Evolutionary conservation across 2,888 invertebrate species (phyloP).

Genomic region (Dynastes maya): DNA sequence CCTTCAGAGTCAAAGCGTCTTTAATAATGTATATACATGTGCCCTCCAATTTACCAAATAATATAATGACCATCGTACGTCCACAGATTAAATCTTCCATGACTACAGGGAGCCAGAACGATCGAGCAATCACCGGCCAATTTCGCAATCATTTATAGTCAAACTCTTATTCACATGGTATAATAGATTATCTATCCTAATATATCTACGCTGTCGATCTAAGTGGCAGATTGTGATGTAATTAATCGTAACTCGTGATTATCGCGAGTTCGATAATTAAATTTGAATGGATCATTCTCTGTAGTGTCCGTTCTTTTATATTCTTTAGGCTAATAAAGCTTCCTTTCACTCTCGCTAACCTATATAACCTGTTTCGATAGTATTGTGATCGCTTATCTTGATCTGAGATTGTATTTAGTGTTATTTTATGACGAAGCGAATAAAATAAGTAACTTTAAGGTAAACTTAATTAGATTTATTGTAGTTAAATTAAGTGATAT

Average conservation of each 20-base stretch:
- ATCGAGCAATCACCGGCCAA: not conserved
- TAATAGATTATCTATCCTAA: not conserved
- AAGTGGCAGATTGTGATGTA: not conserved
- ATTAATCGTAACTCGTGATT: not conserved
- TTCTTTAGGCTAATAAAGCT: no score
- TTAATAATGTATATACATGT: conserved; percentile 10
- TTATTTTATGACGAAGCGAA: not conserved
- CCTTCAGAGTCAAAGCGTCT: conserved; percentile 17
- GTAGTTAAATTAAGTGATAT: not conserved
- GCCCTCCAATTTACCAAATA: conserved; percentile 19
- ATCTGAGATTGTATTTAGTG: not conserved
- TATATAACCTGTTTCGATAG: not conserved
- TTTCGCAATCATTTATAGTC: conserved; percentile 15
- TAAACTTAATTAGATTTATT: not conserved
- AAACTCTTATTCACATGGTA: not conserved
- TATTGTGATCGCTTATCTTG: not conserved
- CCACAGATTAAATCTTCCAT: conserved; percentile 6
- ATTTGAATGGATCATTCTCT: not conserved
- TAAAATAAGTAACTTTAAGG: not conserved
- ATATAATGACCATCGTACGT: conserved; percentile 3
- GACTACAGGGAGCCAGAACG: conserved; percentile 1
- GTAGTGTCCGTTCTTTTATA: not conserved
- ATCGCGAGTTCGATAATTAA: not conserved
- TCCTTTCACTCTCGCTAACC: not conserved
- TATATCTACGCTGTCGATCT: not conserved